phyloP scores from a whole-genome alignment of 2,888 invertebrate species.

The Mamestra brassicae region DNA sequence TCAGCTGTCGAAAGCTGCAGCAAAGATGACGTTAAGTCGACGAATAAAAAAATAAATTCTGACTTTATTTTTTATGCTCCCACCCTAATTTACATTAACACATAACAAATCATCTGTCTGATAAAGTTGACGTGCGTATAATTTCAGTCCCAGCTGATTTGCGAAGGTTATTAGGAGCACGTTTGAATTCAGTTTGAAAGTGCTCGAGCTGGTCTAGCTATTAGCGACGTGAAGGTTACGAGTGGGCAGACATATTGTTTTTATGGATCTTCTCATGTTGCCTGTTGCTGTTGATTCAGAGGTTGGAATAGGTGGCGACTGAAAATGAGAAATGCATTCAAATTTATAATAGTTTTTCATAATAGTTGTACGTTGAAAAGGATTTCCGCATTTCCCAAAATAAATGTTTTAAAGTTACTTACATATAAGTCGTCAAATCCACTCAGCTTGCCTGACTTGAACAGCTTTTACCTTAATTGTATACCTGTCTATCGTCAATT shows the following conservation, averaged over 20 bases:
- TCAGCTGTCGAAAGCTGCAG: constrained; percentile 5
- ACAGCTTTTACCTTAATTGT: background rate
- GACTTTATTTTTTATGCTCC: constrained; percentile 4
- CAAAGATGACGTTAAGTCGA: constrained; percentile 16
- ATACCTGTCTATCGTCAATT: background rate
- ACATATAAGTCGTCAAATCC: background rate
- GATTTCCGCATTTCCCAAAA: background rate
- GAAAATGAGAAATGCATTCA: constrained; percentile 32
- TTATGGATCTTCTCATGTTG: constrained; percentile 60
- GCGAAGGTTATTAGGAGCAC: constrained; percentile 76
- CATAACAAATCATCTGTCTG: constrained; percentile 70
- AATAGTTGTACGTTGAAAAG: background rate
- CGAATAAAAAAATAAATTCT: constrained; percentile 9
- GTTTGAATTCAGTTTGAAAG: constrained; percentile 70
- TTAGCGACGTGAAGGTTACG: constrained; percentile 68
- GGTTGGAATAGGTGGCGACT: constrained; percentile 38
- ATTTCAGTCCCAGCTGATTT: constrained; percentile 72
- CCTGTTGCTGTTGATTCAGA: constrained; percentile 56
- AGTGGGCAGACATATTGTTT: constrained; percentile 69
- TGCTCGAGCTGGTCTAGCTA: constrained; percentile 62
- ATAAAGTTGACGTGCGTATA: constrained; percentile 75
- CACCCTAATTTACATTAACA: constrained; percentile 48
- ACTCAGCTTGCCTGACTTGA: background rate
- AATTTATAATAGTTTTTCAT: background rate
- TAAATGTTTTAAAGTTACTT: background rate